These are phyloP conservation scores for Drosophila falleni DNA, from an alignment of 2,888 invertebrate species.

Conservation along the genomic window DNA sequence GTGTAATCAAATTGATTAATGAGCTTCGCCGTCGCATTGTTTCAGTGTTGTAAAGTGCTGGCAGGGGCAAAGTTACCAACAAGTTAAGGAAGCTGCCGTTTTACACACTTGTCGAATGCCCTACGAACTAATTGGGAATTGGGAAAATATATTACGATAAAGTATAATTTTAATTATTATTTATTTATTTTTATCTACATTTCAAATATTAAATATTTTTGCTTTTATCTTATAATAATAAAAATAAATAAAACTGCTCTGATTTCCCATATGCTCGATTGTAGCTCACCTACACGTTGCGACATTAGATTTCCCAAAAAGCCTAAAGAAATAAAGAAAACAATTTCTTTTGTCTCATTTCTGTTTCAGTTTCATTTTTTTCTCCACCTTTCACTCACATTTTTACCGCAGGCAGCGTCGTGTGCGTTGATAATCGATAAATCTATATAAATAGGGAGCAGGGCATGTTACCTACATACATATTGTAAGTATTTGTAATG, in stretches of 20 bases:
- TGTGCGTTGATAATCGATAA: constrained; percentile 72
- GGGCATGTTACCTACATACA: constrained; percentile 39
- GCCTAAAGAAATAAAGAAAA: constrained; percentile 29
- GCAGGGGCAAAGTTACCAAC: neutral
- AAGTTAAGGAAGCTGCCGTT: constrained; percentile 19
- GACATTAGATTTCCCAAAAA: constrained; percentile 41
- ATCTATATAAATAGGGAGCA: constrained; percentile 47
- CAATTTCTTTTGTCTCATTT: constrained; percentile 41
- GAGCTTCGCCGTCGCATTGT: constrained; percentile 39
- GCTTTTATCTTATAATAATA: no score
- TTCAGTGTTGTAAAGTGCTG: constrained; percentile 27
- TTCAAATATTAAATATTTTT: no score
- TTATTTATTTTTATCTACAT: neutral
- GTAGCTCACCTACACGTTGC: constrained; percentile 36
- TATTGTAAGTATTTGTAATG: constrained; percentile 52
- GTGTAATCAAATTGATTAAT: constrained; percentile 79
- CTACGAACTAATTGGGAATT: neutral
- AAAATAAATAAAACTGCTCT: neutral
- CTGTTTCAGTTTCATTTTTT: constrained; percentile 17
- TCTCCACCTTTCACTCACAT: constrained; percentile 40
- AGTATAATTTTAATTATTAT: neutral
- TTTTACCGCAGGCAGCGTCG: constrained; percentile 44
- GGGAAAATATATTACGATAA: no score
- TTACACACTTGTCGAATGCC: constrained; percentile 10
- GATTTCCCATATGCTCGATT: constrained; percentile 21